phyloP scores from a whole-genome alignment of 2,797 vertebrate genomes.

The Acanthurus leucopareius region DNA sequence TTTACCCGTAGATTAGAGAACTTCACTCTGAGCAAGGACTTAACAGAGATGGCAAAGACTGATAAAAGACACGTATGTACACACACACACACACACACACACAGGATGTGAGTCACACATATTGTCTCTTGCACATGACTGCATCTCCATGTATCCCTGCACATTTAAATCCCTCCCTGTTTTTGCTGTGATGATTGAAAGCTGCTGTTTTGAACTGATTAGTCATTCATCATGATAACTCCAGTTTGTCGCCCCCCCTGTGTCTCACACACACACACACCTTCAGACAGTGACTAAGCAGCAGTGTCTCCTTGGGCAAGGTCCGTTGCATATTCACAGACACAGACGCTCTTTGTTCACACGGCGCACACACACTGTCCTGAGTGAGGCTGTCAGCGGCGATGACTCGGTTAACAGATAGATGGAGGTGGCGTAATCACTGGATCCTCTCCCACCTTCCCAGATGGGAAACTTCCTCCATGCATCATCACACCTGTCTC shows the following conservation, averaged over 20 bases:
- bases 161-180: background rate
- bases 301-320: constrained; percentile 63
- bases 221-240: constrained; percentile 48
- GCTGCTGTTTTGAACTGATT: constrained; percentile 44
- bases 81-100: background rate
- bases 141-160: background rate
- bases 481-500: constrained; percentile 63
- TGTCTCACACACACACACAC: constrained; percentile 35
- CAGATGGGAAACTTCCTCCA: constrained; percentile 60
- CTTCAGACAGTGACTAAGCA: constrained; percentile 73
- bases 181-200: constrained; percentile 34
- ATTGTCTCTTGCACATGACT: constrained; percentile 33
- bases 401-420: constrained; percentile 60
- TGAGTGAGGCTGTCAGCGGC: constrained; percentile 52
- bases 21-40: constrained; percentile 5
- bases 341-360: constrained; percentile 68
- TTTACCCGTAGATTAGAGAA: background rate
- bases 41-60: constrained; percentile 17
- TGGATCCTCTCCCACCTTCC: constrained; percentile 44
- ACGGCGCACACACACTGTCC: constrained; percentile 26
- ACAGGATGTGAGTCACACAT: constrained; percentile 69
- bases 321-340: constrained; percentile 56
- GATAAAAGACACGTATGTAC: constrained; percentile 1
- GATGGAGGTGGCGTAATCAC: constrained; percentile 55
- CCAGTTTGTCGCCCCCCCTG: constrained; percentile 23